Evolutionary conservation across 1,140 invertebrate genomes (phyloP).

Genomic region (Rhopalosiphum maidis): DNA sequence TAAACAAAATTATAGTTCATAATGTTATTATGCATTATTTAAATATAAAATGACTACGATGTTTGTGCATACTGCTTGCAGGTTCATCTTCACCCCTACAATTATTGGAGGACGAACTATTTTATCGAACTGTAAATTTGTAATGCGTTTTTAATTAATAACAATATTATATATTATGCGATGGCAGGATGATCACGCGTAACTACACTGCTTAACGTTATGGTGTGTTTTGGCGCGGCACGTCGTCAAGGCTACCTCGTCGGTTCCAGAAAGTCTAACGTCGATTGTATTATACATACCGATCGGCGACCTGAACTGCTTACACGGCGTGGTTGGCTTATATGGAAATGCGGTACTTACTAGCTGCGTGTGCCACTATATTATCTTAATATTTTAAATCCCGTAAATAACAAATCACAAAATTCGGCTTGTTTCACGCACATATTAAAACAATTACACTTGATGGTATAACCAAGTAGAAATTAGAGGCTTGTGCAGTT

Average conservation of each 20-base stretch:
- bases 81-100: background rate
- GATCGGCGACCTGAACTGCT: background rate
- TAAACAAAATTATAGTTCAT: background rate
- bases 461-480: background rate
- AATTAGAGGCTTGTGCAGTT: background rate
- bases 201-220: background rate
- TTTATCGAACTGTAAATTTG: background rate
- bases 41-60: background rate
- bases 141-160: background rate
- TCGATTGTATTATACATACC: background rate
- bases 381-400: background rate
- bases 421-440: background rate
- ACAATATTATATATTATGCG: background rate
- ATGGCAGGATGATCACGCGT: background rate
- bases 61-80: background rate
- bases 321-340: background rate
- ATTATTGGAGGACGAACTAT: background rate
- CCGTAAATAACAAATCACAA: background rate
- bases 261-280: conserved; percentile 13
- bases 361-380: background rate
- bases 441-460: background rate
- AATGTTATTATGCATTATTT: no score
- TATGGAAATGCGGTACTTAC: background rate
- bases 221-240: background rate
- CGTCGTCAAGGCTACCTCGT: conserved; percentile 11